Base-by-base conservation (phyloP, 2,113 vertebrate genomes). In the Sarotherodon lohbergeri region DNA sequence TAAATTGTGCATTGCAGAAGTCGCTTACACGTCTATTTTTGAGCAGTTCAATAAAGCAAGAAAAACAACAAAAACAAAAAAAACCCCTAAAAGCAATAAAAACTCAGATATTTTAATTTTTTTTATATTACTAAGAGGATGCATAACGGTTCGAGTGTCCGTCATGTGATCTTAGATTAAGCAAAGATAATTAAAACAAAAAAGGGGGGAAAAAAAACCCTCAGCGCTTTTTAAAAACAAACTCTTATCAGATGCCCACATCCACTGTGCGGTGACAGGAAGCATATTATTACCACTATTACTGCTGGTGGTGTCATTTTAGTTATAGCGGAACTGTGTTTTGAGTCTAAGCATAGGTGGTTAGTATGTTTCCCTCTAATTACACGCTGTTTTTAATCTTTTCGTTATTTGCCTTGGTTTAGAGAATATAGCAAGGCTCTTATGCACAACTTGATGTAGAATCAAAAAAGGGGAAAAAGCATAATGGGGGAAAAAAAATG, bases 221-320 rank as follows among this genome's bases (percentile, higher is more conserved):
- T 39, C 34, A 39, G 22, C 8, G 22, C 12, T 73, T 46, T 46
- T 46, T 11, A 17, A 27, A 73, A 73, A 46, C 41, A 71, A 78
- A 55, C 4, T 16, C 11, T 76, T 88, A 91, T 93, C 66, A 71
- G 90, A 90, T 90, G 11, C 81, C 61, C 39, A n/a, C 84, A 89
- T 83, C 66, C 54, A 22, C 43, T 32, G 5, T 52, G 41, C 9
- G 1, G 27, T 43, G 39, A 83, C 88, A 84, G 56, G 27, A 86
- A 68, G 83, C 76, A 24, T 86, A 27, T 82, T 59, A 46, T 88
- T 85, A 7, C 19, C 4, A 4, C 19, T n/a, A 16, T 27, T 27
- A 29, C 12, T 36, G 57, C 14, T 34, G 22, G 3, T 46, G 57
- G 13, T 78, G 81, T 48, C 16, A 36, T 22, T 43, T 85, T 59